Conservation (phyloP, 2,113 vertebrate species). For the Corydoras maculifer region DNA sequence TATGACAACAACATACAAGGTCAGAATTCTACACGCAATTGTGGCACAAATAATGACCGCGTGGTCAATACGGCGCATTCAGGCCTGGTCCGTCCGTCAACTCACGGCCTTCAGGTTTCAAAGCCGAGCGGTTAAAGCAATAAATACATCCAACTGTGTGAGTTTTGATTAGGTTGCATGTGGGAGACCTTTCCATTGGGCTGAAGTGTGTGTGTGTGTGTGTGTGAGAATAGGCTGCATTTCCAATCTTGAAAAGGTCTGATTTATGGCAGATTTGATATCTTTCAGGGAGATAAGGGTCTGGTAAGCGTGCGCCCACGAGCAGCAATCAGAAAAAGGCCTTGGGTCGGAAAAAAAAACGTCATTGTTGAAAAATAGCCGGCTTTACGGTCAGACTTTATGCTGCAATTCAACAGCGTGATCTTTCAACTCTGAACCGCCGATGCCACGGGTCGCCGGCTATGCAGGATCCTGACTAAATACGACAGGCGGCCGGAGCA, state of each 20-base stretch:
- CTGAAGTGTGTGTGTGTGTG: conserved; percentile 13
- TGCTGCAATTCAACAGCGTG: conserved; percentile 33
- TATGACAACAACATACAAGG: background rate
- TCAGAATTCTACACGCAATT: background rate
- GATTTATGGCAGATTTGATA: conserved; percentile 56
- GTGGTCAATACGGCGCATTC: background rate
- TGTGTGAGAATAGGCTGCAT: conserved; percentile 33
- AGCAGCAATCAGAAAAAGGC: conserved; percentile 45
- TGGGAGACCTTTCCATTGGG: background rate
- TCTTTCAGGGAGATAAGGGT: conserved; percentile 52
- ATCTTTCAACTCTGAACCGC: conserved; percentile 37
- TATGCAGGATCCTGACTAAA: too few relatives aligned
- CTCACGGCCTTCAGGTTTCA: background rate
- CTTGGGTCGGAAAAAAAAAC: conserved; percentile 29
- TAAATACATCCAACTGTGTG: background rate
- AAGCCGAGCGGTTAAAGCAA: too few relatives aligned
- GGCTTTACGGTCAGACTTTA: conserved; percentile 32
- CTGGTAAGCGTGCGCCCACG: conserved; percentile 36
- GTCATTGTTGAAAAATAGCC: conserved; percentile 41
- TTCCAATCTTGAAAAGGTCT: conserved; percentile 51
- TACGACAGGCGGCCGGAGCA: too few relatives aligned
- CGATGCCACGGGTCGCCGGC: background rate
- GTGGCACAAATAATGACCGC: background rate
- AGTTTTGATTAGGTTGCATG: conserved; percentile 15
- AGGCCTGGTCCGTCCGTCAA: background rate